These are phyloP conservation scores for Tetragonula clypearis DNA, from an alignment of 1,140 invertebrate species.

Conservation along the genomic window DNA sequence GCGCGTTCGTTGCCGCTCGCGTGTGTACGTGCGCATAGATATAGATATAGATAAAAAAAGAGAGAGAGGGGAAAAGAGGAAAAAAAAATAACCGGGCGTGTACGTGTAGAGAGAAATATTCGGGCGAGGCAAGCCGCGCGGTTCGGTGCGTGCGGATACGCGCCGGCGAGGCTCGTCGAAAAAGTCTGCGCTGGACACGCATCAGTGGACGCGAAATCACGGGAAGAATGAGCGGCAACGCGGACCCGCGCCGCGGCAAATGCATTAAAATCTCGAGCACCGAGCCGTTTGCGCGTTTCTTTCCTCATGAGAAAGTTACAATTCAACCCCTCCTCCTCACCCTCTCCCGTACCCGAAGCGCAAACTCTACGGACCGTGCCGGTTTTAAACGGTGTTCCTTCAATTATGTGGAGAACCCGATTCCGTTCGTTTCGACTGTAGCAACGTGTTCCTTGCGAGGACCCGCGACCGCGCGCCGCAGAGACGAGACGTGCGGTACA, in stretches of 20 bases:
- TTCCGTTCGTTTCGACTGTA: neutral
- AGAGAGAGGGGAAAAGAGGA: too few species aligned
- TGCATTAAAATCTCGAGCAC: conserved; percentile 39
- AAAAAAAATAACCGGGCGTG: neutral
- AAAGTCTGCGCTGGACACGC: conserved; percentile 60
- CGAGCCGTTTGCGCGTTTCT: conserved; percentile 46
- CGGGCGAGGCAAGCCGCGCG: conserved; percentile 44
- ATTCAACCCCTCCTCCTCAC: neutral
- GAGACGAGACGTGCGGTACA: neutral
- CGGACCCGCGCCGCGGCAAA: conserved; percentile 42
- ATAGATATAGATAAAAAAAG: conserved; percentile 33
- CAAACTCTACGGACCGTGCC: neutral
- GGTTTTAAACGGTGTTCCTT: conserved; percentile 36
- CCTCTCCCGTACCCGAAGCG: too few species aligned
- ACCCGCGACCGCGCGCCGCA: neutral
- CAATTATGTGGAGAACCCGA: conserved; percentile 34
- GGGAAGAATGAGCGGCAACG: conserved; percentile 48
- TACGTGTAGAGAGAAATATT: conserved; percentile 31
- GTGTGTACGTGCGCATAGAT: neutral
- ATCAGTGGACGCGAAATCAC: conserved; percentile 60
- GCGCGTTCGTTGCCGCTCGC: too few species aligned
- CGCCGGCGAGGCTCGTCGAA: conserved; percentile 40
- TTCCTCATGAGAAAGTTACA: conserved; percentile 23
- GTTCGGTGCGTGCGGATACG: conserved; percentile 50
- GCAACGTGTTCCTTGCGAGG: neutral